Evolutionary conservation across 2,797 vertebrate genomes (phyloP).

Genomic region (Tiaroga cobitis): DNA sequence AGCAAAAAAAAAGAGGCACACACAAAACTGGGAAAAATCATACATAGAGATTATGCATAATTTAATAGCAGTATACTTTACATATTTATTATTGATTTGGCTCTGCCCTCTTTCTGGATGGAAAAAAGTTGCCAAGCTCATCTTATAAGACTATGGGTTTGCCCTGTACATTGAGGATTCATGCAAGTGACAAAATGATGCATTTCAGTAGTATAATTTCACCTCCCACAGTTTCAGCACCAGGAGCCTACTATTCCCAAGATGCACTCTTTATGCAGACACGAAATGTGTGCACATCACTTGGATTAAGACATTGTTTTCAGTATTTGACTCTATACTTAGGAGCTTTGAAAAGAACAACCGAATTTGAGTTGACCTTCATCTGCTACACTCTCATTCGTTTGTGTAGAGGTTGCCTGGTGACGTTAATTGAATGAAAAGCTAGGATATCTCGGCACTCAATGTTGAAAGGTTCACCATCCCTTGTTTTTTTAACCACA

Average conservation of each 20-base stretch:
- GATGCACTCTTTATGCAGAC: background rate
- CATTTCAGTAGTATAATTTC: background rate
- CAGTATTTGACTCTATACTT: background rate
- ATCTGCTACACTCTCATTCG: constrained; percentile 44
- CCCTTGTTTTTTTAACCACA: background rate
- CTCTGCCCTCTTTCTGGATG: background rate
- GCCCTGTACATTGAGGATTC: background rate
- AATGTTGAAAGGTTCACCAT: constrained; percentile 9
- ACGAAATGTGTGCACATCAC: background rate
- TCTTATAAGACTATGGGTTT: background rate
- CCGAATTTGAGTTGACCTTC: constrained; percentile 51
- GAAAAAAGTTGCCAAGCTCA: background rate
- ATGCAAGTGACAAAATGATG: background rate
- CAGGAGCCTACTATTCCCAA: background rate
- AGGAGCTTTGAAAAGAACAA: constrained; percentile 11
- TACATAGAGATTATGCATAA: background rate
- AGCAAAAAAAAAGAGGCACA: background rate
- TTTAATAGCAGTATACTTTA: background rate
- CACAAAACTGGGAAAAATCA: constrained; percentile 6
- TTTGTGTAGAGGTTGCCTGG: constrained; percentile 41
- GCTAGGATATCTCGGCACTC: constrained; percentile 18
- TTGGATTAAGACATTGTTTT: background rate
- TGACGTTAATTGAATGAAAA: constrained; percentile 41
- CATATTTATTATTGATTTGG: constrained; percentile 10
- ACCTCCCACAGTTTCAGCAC: background rate